phyloP scores from a whole-genome alignment of 2,797 vertebrate genomes.

The Sebastes matsubarae region DNA sequence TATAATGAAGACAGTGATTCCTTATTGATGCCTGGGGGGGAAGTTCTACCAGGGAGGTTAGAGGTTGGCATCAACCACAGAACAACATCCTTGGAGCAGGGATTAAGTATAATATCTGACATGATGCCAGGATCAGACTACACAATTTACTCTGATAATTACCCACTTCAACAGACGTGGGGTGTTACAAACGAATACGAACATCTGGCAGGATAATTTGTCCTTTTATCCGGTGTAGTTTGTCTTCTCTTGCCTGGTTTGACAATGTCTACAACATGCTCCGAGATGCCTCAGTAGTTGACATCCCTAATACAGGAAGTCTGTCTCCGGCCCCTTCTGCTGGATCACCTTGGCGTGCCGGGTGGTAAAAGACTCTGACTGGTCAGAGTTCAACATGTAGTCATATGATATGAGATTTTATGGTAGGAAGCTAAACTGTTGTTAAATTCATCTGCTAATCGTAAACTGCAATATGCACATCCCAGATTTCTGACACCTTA shows the following conservation, averaged over 20 bases:
- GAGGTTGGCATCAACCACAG: conserved; percentile 19
- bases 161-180: neutral
- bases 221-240: neutral
- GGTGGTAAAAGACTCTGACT: neutral
- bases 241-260: neutral
- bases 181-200: neutral
- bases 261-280: neutral
- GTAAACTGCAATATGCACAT: neutral
- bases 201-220: neutral
- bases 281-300: neutral
- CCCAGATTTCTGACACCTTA: neutral
- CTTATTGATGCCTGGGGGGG: conserved; percentile 29
- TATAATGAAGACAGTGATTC: conserved; percentile 36
- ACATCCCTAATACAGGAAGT: neutral
- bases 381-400: neutral
- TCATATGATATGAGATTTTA: too few relatives aligned
- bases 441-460: neutral
- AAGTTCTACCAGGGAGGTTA: conserved; percentile 1
- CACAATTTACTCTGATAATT: neutral
- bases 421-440: neutral
- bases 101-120: conserved; percentile 11
- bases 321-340: too few relatives aligned
- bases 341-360: neutral
- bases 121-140: conserved; percentile 2
- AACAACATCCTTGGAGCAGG: neutral